Conservation (phyloP, 1,140 invertebrate genomes). For the Homarus americanus region DNA sequence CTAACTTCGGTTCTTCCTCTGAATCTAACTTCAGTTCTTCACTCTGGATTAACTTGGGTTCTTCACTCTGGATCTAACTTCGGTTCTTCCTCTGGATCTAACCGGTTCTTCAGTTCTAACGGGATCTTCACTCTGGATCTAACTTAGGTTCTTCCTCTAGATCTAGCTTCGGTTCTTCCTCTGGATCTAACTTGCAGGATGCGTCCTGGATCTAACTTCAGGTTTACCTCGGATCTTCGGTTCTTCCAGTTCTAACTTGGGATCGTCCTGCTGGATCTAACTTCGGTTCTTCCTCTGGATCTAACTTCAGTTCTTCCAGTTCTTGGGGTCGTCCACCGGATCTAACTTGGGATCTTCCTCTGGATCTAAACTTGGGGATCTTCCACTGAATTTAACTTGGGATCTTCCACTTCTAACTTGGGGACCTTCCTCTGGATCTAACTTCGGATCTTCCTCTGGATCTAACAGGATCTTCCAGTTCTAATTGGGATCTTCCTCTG, state of each 20-base stretch:
- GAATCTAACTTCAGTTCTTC: no score
- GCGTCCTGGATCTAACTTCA: no score
- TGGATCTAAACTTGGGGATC: background rate
- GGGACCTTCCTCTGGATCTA: no score
- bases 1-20: no score
- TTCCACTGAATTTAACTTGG: background rate
- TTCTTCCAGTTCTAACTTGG: background rate
- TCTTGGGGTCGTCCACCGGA: background rate
- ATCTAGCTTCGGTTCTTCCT: background rate
- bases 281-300: background rate
- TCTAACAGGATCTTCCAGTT: no score
- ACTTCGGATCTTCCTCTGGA: no score
- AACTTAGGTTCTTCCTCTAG: background rate
- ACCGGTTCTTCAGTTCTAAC: background rate
- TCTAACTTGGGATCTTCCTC: background rate
- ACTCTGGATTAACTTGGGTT: no score
- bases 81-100: background rate
- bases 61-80: background rate
- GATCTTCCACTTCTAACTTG: background rate
- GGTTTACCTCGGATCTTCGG: no score
- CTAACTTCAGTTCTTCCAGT: background rate
- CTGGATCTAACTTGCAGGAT: no score
- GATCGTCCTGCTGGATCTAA: background rate
- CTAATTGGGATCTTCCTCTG: no score
- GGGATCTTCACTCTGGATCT: background rate